Conservation (phyloP, 2,888 invertebrate species). For the Reticulitermes lucifugus region DNA sequence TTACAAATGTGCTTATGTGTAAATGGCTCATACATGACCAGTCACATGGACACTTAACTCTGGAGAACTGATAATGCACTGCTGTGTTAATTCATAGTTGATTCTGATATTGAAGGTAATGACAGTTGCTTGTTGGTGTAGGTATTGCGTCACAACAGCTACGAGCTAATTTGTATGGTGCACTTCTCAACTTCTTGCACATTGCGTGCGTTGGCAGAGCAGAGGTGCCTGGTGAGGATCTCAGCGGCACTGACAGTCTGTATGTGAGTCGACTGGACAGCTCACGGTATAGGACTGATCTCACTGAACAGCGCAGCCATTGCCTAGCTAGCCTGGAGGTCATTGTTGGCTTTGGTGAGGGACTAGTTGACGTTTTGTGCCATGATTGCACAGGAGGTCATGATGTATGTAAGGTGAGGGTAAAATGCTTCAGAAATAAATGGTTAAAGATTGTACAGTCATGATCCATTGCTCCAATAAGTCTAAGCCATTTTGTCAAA, state of each 20-base stretch:
- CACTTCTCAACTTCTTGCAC: slow-evolving; percentile 83
- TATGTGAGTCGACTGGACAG: slow-evolving; percentile 74
- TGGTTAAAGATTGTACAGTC: no score
- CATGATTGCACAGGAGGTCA: slow-evolving; percentile 90
- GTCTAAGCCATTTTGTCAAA: no score
- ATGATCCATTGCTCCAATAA: no score
- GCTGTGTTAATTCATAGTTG: no score
- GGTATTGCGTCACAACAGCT: slow-evolving; percentile 86
- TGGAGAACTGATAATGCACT: no score
- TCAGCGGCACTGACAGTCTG: slow-evolving; percentile 59
- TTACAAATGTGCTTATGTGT: no score
- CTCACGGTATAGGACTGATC: slow-evolving; percentile 57
- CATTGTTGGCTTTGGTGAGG: slow-evolving; percentile 81
- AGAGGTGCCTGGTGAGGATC: slow-evolving; percentile 68
- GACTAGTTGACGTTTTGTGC: slow-evolving; percentile 83
- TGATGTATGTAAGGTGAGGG: slow-evolving; percentile 79
- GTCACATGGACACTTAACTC: no score
- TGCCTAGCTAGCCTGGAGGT: slow-evolving; percentile 69
- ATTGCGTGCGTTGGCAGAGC: slow-evolving; percentile 62
- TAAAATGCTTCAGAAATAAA: no score
- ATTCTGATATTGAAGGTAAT: no score
- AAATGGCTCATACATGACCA: no score
- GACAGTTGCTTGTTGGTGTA: slow-evolving; percentile 41
- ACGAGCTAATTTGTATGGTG: slow-evolving; percentile 87
- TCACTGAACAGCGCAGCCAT: slow-evolving; percentile 53